phyloP scores from a whole-genome alignment of 2,113 vertebrate genomes.

The Notechis scutatus region DNA sequence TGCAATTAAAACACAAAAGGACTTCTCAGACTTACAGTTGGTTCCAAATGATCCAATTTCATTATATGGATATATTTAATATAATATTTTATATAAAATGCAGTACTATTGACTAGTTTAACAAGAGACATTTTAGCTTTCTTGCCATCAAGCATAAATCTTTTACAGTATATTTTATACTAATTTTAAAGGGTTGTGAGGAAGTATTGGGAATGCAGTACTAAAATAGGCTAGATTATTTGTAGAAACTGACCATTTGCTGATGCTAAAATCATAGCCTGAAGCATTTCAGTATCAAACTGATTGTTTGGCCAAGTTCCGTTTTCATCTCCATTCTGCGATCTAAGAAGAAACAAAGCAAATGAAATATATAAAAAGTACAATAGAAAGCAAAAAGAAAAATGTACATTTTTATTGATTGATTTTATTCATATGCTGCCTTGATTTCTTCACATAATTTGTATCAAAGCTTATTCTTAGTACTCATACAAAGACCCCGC shows the following conservation, averaged over 20 bases:
- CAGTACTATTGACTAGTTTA: background rate
- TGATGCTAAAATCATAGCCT: constrained; percentile 93
- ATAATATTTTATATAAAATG: background rate
- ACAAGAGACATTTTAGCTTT: background rate
- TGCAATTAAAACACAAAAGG: background rate
- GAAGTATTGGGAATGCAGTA: fast-evolving
- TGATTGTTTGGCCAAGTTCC: constrained; percentile 97
- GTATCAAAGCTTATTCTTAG: background rate
- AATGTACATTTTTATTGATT: background rate
- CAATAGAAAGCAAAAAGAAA: background rate
- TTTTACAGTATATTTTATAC: background rate
- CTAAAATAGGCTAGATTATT: fast-evolving
- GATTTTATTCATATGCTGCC: background rate
- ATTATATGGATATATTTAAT: background rate
- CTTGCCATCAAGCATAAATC: background rate
- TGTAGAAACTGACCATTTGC: constrained; percentile 82
- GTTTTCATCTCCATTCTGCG: constrained; percentile 86
- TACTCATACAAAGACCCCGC: background rate
- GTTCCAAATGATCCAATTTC: background rate
- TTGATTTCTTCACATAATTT: background rate
- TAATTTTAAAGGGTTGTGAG: background rate
- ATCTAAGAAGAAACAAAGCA: constrained; percentile 61
- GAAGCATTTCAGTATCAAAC: constrained; percentile 94
- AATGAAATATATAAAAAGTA: constrained; percentile 5
- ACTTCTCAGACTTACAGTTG: background rate